Evolutionary conservation across 2,797 vertebrate genomes (phyloP).

Genomic region (Eulemur albifrons): DNA sequence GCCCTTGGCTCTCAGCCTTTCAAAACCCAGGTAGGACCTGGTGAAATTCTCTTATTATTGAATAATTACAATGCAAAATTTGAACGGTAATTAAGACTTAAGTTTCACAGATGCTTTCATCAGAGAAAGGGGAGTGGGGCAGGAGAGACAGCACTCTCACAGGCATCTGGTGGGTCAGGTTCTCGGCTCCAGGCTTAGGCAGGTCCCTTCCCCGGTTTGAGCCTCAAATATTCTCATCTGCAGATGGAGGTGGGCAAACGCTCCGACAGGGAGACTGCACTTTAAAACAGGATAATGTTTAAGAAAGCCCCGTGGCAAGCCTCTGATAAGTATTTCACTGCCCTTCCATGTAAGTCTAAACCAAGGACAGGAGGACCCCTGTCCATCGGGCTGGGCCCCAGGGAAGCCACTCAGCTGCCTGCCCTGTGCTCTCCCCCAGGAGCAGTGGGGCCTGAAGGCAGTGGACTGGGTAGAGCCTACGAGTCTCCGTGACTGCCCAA

Average conservation of each 20-base stretch:
- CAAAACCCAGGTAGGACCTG: not conserved
- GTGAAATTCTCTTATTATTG: not conserved
- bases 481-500: not conserved
- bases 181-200: not conserved
- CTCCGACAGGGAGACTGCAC: not conserved
- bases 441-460: not conserved
- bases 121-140: not conserved
- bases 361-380: not conserved
- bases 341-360: not conserved
- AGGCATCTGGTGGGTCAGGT: not conserved
- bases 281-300: not conserved
- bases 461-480: not conserved
- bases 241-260: not conserved
- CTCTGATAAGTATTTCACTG: not conserved
- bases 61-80: constrained; percentile 3
- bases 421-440: not conserved
- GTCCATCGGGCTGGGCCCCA: not conserved
- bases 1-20: not conserved
- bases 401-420: not conserved
- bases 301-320: not conserved
- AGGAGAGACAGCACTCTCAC: not conserved
- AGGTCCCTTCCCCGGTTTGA: not conserved
- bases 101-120: not conserved
- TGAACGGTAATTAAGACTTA: not conserved
- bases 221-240: not conserved